Conservation (phyloP, 2,888 invertebrate genomes). For the Tipula unca region DNA sequence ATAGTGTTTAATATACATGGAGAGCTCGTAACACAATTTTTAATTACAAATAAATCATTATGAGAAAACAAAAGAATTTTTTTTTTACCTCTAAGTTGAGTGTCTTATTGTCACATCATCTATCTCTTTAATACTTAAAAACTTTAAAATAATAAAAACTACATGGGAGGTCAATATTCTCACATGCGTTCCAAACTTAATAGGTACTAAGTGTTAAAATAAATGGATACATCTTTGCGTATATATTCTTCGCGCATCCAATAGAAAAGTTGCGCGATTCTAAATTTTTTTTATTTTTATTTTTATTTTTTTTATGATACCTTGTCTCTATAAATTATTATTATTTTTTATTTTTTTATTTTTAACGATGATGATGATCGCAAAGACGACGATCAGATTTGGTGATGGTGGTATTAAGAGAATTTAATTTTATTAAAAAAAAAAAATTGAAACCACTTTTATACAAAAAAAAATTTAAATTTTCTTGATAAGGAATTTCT, state of each 20-base stretch:
- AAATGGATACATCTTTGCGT: not conserved
- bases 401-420: not conserved
- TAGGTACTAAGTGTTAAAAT: not conserved
- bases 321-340: conserved; percentile 14
- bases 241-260: not conserved
- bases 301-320: not conserved
- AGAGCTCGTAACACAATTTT: not conserved
- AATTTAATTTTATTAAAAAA: not conserved
- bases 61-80: not conserved
- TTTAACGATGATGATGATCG: not conserved
- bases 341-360: not conserved
- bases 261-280: not conserved
- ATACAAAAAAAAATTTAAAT: not conserved
- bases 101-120: not conserved
- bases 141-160: not conserved
- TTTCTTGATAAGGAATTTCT: not conserved
- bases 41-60: not conserved
- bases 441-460: not conserved
- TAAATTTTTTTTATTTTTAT: not conserved
- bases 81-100: not conserved
- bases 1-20: not conserved
- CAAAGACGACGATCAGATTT: not conserved
- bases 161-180: not conserved
- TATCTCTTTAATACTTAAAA: not conserved
- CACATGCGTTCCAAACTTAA: not conserved